Percentiles rank a stretch among this genome's conserved stretches.
phyloP scores from a whole-genome alignment of 2,113 vertebrate species.

The Riparia riparia region DNA sequence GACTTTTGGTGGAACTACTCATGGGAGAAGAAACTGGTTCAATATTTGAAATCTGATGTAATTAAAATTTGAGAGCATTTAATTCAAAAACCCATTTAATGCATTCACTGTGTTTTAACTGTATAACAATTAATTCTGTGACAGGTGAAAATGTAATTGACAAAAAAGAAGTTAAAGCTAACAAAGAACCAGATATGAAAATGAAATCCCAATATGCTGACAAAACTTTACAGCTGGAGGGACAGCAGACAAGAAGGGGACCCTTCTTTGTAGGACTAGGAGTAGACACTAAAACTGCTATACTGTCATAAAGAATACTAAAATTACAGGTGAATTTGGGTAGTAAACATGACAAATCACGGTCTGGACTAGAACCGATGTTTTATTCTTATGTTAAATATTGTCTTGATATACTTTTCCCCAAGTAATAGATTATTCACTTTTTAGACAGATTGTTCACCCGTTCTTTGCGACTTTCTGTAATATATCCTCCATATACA shows the following conservation, averaged over 20 bases:
- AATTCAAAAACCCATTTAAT: background rate
- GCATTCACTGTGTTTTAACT: background rate
- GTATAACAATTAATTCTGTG: background rate
- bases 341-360: background rate
- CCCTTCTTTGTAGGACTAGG: background rate
- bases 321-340: background rate
- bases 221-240: background rate
- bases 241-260: background rate
- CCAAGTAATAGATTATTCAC: background rate
- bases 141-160: background rate
- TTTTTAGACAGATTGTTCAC: background rate
- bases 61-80: slow-evolving; percentile 17
- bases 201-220: background rate
- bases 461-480: background rate
- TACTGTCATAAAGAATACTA: background rate
- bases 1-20: background rate
- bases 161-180: background rate
- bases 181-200: background rate
- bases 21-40: background rate
- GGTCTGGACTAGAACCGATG: background rate
- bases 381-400: background rate
- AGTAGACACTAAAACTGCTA: background rate
- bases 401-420: background rate
- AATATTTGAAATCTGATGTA: slow-evolving; percentile 46
- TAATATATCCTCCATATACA: background rate